Conservation (phyloP, 2,797 vertebrate genomes). For the Decapterus maruadsi region DNA sequence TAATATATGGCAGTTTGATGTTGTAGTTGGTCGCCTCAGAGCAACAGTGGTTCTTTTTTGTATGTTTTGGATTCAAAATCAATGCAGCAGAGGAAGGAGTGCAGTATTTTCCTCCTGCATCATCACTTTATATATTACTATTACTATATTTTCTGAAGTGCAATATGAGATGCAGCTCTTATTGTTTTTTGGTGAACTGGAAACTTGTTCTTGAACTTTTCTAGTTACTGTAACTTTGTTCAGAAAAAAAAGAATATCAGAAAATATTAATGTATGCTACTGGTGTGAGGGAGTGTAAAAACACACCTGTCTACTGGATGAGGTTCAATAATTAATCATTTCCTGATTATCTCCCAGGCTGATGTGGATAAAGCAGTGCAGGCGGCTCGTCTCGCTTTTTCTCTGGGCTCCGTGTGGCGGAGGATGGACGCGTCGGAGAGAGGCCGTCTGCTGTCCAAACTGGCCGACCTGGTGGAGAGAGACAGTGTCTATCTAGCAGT, state of each 20-base stretch:
- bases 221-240: background rate
- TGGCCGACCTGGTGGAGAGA: conserved; percentile 96
- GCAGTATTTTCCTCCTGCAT: too few relatives aligned
- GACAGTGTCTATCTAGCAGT: conserved; percentile 90
- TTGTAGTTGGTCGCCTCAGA: background rate
- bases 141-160: too few relatives aligned
- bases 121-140: too few relatives aligned
- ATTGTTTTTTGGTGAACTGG: conserved; percentile 39
- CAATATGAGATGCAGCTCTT: conserved; percentile 40
- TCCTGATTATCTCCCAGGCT: conserved; percentile 79
- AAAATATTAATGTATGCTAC: background rate
- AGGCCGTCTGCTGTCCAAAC: conserved; percentile 92
- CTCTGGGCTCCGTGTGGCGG: conserved; percentile 95
- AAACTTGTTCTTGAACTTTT: background rate
- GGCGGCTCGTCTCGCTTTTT: conserved; percentile 94
- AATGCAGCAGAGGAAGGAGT: background rate
- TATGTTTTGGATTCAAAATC: background rate
- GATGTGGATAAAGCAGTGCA: conserved; percentile 97
- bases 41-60: too few relatives aligned
- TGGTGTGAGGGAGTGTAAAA: background rate
- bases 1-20: background rate
- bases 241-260: background rate
- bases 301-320: conserved; percentile 45
- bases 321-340: conserved; percentile 10
- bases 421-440: conserved; percentile 97